Evolutionary conservation across 2,888 invertebrate genomes (phyloP).

Genomic region (Brachycybe producta): DNA sequence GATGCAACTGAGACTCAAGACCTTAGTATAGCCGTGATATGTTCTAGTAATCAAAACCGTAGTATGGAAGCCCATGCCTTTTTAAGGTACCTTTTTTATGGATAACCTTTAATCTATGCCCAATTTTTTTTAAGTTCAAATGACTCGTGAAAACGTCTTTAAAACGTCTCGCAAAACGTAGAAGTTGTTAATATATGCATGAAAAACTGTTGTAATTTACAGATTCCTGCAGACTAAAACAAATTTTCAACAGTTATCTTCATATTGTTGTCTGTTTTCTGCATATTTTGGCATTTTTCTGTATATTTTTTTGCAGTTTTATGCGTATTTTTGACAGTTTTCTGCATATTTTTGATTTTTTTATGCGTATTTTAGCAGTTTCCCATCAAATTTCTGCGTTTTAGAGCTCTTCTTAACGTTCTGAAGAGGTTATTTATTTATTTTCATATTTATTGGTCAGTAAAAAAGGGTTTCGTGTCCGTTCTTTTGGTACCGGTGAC

Average conservation of each 20-base stretch:
- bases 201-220: background rate
- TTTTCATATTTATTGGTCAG: too few relatives aligned
- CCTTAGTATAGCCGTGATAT: slow-evolving; percentile 77
- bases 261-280: too few relatives aligned
- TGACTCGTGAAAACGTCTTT: slow-evolving; percentile 14
- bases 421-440: slow-evolving; percentile 3
- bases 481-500: slow-evolving; percentile 86
- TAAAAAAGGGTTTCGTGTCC: slow-evolving; percentile 91
- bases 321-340: too few relatives aligned
- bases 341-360: too few relatives aligned
- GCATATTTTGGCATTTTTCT: too few relatives aligned
- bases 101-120: too few relatives aligned
- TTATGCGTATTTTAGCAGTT: too few relatives aligned
- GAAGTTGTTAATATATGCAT: background rate
- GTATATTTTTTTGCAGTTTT: too few relatives aligned
- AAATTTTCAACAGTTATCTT: background rate
- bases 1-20: slow-evolving; percentile 1
- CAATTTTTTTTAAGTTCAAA: too few relatives aligned
- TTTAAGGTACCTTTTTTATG: slow-evolving; percentile 58
- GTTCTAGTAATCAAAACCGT: slow-evolving; percentile 98
- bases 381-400: too few relatives aligned
- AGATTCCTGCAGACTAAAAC: background rate
- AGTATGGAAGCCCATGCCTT: slow-evolving; percentile 99
- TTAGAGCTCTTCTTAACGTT: too few relatives aligned
- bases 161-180: background rate